Percentiles rank a stretch among this genome's conserved stretches.
phyloP scores from a whole-genome alignment of 2,888 invertebrate genomes.

The Agonopterix subpropinquella region DNA sequence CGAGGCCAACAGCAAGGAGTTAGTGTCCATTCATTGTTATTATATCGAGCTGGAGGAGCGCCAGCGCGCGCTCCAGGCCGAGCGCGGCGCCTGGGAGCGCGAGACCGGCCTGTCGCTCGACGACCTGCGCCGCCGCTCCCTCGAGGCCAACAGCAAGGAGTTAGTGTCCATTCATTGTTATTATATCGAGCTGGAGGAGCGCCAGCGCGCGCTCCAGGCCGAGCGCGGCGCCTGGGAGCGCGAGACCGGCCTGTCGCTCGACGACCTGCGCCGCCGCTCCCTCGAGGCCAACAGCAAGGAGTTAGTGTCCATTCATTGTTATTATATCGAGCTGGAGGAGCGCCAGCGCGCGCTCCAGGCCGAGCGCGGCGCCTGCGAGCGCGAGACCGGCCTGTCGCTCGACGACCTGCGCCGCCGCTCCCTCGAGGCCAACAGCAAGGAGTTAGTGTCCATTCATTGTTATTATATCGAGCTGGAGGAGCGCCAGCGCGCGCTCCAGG shows the following conservation, averaged over 20 bases:
- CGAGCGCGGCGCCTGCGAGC: constrained; percentile 89
- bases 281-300: constrained; percentile 93
- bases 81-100: constrained; percentile 88
- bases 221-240: constrained; percentile 91
- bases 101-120: constrained; percentile 94
- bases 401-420: constrained; percentile 92
- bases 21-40: constrained; percentile 63
- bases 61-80: constrained; percentile 87
- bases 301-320: constrained; percentile 75
- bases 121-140: constrained; percentile 89
- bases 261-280: constrained; percentile 90
- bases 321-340: no score
- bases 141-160: constrained; percentile 94
- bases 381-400: constrained; percentile 91
- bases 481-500: constrained; percentile 87
- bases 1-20: constrained; percentile 93
- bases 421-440: constrained; percentile 92
- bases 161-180: constrained; percentile 71
- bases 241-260: constrained; percentile 92
- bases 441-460: constrained; percentile 77
- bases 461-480: no score
- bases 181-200: constrained; percentile 95
- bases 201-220: constrained; percentile 87
- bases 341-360: constrained; percentile 88
- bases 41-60: constrained; percentile 95